Conservation (phyloP, 2,113 vertebrate species). For the Onychorhynchus coronatus region DNA sequence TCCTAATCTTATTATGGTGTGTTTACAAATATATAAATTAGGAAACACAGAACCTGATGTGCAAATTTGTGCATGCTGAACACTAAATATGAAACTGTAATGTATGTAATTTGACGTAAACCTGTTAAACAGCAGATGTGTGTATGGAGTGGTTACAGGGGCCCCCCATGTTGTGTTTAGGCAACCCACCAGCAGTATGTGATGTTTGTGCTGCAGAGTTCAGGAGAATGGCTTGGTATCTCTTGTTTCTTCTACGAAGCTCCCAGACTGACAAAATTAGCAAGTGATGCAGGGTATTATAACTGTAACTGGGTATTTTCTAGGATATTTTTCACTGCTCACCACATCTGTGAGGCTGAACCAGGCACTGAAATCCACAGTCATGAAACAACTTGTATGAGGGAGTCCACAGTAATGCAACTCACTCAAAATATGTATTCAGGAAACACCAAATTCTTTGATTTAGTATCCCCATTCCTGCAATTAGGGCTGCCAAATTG, state of each 20-base stretch:
- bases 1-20: background rate
- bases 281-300: background rate
- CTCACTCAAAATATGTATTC: background rate
- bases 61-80: background rate
- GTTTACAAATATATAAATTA: background rate
- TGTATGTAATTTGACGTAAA: background rate
- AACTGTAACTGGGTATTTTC: background rate
- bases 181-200: background rate
- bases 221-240: accelerated
- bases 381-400: background rate
- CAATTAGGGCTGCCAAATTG: background rate
- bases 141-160: background rate
- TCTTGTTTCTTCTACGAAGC: background rate
- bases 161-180: background rate
- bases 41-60: background rate
- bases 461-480: background rate
- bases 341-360: background rate
- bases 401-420: background rate
- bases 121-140: background rate
- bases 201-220: background rate
- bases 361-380: background rate
- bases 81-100: background rate
- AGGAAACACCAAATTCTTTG: background rate
- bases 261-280: background rate
- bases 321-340: background rate